These are phyloP conservation scores for Melipona bicolor DNA, from an alignment of 2,888 invertebrate genomes.

Conservation along the genomic window DNA sequence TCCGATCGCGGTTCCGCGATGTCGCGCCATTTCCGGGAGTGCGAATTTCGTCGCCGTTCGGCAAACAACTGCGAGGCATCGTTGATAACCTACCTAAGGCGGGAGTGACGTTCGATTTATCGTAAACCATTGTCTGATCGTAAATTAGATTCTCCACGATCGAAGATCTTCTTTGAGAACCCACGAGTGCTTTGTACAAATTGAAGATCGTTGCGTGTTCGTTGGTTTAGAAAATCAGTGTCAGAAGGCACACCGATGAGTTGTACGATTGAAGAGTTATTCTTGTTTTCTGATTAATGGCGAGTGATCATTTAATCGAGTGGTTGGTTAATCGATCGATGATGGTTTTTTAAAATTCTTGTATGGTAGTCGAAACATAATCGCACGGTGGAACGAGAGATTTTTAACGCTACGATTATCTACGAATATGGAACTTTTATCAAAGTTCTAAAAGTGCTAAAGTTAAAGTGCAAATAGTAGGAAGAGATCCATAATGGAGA, in stretches of 20 bases:
- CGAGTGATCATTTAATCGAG: no score
- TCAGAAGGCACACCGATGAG: no score
- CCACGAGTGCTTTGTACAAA: neutral
- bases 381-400: neutral
- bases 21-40: neutral
- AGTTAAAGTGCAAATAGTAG: no score
- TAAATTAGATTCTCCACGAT: neutral
- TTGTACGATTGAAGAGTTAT: no score
- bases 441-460: no score
- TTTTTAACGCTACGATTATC: neutral
- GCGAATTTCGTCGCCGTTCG: neutral
- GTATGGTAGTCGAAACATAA: no score
- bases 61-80: neutral
- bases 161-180: no score
- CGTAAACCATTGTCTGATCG: no score
- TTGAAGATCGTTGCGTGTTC: neutral
- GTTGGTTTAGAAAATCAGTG: no score
- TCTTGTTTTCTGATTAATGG: no score
- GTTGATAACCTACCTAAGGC: neutral
- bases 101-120: neutral
- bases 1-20: conserved; percentile 6
- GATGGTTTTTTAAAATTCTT: neutral
- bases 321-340: neutral
- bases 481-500: no score
- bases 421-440: no score